A percentile compares a stretch with the other conserved stretches of the same genome.
These are phyloP conservation scores for Tubulanus polymorphus DNA, from an alignment of 2,888 invertebrate species.

Conservation along the genomic window DNA sequence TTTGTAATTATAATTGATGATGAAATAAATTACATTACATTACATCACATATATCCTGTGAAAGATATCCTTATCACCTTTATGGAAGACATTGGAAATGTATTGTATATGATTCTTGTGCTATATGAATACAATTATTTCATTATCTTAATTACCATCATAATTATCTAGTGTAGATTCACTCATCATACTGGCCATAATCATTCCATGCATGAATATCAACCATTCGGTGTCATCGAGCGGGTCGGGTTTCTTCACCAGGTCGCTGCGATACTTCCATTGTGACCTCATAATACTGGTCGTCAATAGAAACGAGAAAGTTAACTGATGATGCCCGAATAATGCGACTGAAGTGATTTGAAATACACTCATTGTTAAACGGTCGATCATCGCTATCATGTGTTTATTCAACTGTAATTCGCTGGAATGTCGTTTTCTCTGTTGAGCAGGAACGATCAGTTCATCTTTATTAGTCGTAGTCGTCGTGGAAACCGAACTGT, in stretches of 20 bases:
- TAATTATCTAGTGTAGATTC: constrained; percentile 29
- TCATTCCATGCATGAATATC: constrained; percentile 45
- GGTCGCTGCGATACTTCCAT: constrained; percentile 14
- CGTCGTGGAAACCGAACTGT: neutral
- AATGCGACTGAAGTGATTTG: constrained; percentile 48
- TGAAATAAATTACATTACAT: no score
- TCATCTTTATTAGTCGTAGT: no score
- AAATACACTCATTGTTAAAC: constrained; percentile 44
- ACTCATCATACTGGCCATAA: constrained; percentile 44
- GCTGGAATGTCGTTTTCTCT: neutral
- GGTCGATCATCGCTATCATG: constrained; percentile 24
- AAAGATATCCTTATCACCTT: no score
- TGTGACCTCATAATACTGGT: constrained; percentile 46
- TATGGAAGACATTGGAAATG: no score
- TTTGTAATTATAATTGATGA: no score
- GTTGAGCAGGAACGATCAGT: neutral
- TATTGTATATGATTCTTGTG: neutral
- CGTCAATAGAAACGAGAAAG: constrained; percentile 49
- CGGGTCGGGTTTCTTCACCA: constrained; percentile 13
- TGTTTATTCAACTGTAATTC: neutral
- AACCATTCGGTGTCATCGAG: constrained; percentile 43
- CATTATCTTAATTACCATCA: constrained; percentile 29
- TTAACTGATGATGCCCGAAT: constrained; percentile 50
- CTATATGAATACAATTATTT: neutral
- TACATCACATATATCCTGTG: no score